A percentile compares a stretch with the other conserved stretches of the same genome.
These are phyloP conservation scores for Scomber colias DNA, from an alignment of 2,113 vertebrate genomes.

Conservation along the genomic window DNA sequence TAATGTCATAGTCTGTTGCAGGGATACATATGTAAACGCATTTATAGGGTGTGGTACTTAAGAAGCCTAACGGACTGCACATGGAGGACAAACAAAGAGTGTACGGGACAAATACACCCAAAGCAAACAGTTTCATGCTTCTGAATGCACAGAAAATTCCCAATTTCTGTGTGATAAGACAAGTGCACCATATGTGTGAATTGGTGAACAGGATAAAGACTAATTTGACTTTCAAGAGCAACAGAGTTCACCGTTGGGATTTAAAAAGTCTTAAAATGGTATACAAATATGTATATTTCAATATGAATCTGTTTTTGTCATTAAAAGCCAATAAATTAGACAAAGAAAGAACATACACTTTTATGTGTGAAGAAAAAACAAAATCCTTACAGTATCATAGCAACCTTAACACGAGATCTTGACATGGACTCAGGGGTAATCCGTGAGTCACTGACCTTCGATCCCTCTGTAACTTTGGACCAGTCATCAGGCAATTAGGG, in stretches of 20 bases:
- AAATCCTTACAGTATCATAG: conserved; percentile 40
- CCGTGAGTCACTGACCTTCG: conserved; percentile 75
- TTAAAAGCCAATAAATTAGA: conserved; percentile 32
- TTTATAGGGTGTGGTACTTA: conserved; percentile 30
- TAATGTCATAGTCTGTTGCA: conserved; percentile 43
- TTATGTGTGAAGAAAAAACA: conserved; percentile 22
- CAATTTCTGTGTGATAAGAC: conserved; percentile 14
- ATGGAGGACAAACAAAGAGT: conserved; percentile 20
- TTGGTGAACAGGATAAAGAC: conserved; percentile 1
- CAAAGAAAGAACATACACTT: conserved; percentile 7
- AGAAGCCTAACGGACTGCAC: conserved; percentile 29
- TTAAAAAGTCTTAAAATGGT: neutral
- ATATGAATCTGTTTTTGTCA: conserved; percentile 29
- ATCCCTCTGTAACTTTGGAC: conserved; percentile 72
- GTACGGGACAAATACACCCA: conserved; percentile 50
- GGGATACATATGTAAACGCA: conserved; percentile 45
- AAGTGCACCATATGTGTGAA: neutral
- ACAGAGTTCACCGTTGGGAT: neutral
- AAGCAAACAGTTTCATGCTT: conserved; percentile 19
- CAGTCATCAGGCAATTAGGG: conserved; percentile 77
- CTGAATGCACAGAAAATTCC: neutral
- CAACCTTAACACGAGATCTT: conserved; percentile 59
- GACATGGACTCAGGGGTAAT: conserved; percentile 73
- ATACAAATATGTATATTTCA: conserved; percentile 1
- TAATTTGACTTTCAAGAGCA: conserved; percentile 17